Conservation (phyloP, 2,113 vertebrate genomes). For the Gorsachius goisagi region DNA sequence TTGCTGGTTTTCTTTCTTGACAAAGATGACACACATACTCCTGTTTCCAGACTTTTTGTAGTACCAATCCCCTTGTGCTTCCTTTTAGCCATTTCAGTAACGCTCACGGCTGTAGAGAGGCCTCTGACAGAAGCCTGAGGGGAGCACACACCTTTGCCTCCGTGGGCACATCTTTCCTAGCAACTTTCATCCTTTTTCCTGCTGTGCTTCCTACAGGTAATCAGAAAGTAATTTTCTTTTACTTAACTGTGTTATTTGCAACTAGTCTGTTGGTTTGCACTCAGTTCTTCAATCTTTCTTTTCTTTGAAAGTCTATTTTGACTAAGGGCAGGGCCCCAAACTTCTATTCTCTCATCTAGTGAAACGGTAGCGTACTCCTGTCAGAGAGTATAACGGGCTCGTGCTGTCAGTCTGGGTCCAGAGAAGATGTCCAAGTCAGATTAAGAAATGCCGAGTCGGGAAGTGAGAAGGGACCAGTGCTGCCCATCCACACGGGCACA, state of each 20-base stretch:
- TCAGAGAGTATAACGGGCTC: fast-evolving
- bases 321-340: not conserved
- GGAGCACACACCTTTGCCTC: not conserved
- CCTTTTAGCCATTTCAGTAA: not conserved
- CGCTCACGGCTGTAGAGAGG: fast-evolving
- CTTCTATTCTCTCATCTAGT: not conserved
- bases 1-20: not conserved
- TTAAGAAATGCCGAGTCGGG: not conserved
- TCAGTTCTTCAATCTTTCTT: not conserved
- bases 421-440: not conserved
- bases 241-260: not conserved
- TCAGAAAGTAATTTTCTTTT: not conserved
- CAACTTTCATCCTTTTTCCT: not conserved
- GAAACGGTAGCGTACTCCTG: fast-evolving
- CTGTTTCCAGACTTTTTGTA: not conserved
- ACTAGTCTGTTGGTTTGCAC: not conserved
- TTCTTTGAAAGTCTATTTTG: not conserved
- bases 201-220: not conserved
- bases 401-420: not conserved
- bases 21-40: not conserved
- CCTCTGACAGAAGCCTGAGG: not conserved
- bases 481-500: not conserved
- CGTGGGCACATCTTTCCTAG: not conserved
- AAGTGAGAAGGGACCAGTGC: not conserved
- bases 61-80: not conserved